phyloP scores from a whole-genome alignment of 1,140 invertebrate genomes.

The Drosophila pallidifrons region DNA sequence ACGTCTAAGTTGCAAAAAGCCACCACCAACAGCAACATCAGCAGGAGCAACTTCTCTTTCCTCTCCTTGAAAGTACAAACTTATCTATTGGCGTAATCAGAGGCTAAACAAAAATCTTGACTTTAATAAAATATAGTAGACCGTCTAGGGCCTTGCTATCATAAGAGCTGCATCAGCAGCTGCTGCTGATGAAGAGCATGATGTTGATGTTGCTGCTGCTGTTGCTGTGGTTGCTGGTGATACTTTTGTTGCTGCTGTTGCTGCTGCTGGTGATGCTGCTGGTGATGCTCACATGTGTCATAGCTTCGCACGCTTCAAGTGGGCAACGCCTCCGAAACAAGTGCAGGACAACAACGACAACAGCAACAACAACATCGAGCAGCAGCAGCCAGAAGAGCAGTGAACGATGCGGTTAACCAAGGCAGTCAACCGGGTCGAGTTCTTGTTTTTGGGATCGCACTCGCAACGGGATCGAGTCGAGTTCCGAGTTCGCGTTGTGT shows the following conservation, averaged over 20 bases:
- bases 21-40: not conserved
- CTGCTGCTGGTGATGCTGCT: constrained; percentile 31
- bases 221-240: too few species aligned
- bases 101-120: constrained; percentile 50
- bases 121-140: constrained; percentile 47
- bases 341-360: constrained; percentile 40
- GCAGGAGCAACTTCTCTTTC: not conserved
- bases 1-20: constrained; percentile 24
- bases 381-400: constrained; percentile 1
- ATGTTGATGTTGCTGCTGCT: constrained; percentile 12
- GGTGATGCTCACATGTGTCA: constrained; percentile 42
- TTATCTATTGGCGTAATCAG: constrained; percentile 68
- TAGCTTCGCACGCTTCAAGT: constrained; percentile 52
- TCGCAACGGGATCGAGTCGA: constrained; percentile 8
- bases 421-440: constrained; percentile 40
- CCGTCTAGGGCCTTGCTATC: constrained; percentile 23
- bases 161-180: constrained; percentile 32
- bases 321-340: constrained; percentile 57
- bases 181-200: constrained; percentile 1
- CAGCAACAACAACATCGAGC: constrained; percentile 15
- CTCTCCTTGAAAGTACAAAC: not conserved
- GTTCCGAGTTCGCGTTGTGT: constrained; percentile 6
- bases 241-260: constrained; percentile 9
- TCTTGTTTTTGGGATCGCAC: constrained; percentile 9
- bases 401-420: constrained; percentile 54